A percentile compares a stretch with the other conserved stretches of the same genome.
Conservation (phyloP, 2,888 invertebrate species). For the Cephus runcator region DNA sequence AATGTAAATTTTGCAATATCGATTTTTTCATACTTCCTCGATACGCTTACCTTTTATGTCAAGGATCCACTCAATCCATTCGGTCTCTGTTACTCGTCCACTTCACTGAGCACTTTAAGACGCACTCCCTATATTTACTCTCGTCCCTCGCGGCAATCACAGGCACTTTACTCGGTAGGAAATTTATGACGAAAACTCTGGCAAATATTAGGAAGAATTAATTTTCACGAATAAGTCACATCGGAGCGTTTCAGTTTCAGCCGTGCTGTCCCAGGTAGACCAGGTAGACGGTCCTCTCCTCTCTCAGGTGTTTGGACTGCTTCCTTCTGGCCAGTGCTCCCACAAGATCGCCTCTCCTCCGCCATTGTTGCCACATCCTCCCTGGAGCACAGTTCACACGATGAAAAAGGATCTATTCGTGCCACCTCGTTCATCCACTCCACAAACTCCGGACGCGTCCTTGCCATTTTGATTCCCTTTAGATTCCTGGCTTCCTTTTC, state of each 20-base stretch:
- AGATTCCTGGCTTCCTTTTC: background rate
- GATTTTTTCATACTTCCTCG: background rate
- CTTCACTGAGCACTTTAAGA: background rate
- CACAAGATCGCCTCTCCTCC: conserved; percentile 39
- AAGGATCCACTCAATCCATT: background rate
- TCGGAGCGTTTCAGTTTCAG: background rate
- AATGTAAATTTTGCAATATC: background rate
- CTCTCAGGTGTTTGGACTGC: conserved; percentile 43
- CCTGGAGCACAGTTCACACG: conserved; percentile 40
- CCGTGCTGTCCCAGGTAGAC: background rate
- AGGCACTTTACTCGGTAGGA: background rate
- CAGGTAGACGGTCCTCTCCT: conserved; percentile 5
- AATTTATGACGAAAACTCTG: background rate
- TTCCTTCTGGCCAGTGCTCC: conserved; percentile 25
- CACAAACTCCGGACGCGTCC: background rate
- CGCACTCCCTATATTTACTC: background rate
- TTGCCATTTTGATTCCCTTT: background rate
- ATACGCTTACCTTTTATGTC: background rate
- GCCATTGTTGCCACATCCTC: conserved; percentile 56
- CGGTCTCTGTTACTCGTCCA: background rate
- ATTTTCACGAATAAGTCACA: background rate
- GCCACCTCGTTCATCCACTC: conserved; percentile 29
- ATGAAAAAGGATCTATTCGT: conserved; percentile 28
- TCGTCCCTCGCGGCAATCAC: background rate
- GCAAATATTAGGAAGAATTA: background rate